phyloP scores from a whole-genome alignment of 2,113 vertebrate genomes.

The Phrynosoma platyrhinos region DNA sequence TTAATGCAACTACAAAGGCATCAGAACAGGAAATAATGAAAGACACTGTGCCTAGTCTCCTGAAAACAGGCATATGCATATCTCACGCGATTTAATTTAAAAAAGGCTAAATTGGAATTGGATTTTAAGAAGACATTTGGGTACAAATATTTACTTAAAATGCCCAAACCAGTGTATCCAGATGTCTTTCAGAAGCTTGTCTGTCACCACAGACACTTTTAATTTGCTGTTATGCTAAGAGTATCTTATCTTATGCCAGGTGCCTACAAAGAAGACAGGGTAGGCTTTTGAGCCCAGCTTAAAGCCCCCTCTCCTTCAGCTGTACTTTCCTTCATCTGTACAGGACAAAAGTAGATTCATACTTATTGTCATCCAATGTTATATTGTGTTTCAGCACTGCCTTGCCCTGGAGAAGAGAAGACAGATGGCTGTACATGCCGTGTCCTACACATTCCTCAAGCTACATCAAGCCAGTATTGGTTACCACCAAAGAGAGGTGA shows the following conservation, averaged over 20 bases:
- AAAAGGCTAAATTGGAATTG: not conserved
- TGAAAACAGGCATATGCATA: not conserved
- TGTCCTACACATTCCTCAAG: not conserved
- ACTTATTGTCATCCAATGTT: not conserved
- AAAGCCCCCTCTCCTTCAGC: not conserved
- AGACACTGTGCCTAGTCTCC: not conserved
- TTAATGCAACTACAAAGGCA: constrained; percentile 33
- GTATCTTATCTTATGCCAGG: not conserved
- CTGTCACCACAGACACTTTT: not conserved
- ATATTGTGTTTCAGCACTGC: not conserved
- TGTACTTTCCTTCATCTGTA: not conserved
- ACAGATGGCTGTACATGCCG: accelerated
- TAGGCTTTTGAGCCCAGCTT: not conserved
- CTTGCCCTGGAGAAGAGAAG: not conserved
- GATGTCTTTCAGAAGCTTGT: not conserved
- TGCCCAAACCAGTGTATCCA: not conserved
- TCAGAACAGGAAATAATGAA: constrained; percentile 22
- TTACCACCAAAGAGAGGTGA: not conserved
- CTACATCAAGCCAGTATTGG: not conserved
- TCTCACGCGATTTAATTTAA: not conserved
- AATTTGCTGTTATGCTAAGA: not conserved
- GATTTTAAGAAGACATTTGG: not conserved
- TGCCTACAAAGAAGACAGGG: not conserved
- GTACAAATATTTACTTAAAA: not conserved
- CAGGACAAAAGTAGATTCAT: too few relatives aligned